Evolutionary conservation across 2,888 invertebrate species (phyloP), one percentile per base, ranked within the genome.

Genomic region (Xylophagus ater): DNA sequence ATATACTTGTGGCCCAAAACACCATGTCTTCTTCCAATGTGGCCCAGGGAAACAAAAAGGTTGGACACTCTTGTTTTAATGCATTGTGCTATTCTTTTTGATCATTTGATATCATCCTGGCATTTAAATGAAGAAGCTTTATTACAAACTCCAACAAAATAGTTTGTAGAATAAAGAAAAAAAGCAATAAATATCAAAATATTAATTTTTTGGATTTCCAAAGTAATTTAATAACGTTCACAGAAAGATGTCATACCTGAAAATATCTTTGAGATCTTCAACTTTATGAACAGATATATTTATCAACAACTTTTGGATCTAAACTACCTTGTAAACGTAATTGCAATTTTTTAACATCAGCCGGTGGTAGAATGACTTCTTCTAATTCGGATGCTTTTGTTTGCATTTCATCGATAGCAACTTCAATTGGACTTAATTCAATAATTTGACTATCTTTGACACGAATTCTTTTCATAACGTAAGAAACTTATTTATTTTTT

Each of bases 381-480:
- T 81, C 78, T 38, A 93, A 67, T 58, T 92, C 92, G 8, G 77
- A 72, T 13, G 90, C 87, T 54, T 89, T 78, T 41, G 74, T 75
- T 58, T 83, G 81, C 88, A 97, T 89, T 60, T 92, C 93, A 53
- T 93, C 86, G 33, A 93, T 81, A 30, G 96, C 96, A 28, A 94
- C 93, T 67, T 94, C 93, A 53, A 97, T 90, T 2, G 96, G 96
- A 51, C 81, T 83, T 48, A 88, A 71, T 59, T 90, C 87, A 48
- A 81, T 74, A 31, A 81, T 73, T 54, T 78, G 75, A 23, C 75
- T 76, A 3, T 80, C 73, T 21, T 73, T 70, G 1, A 96, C 84
- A 18, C 77, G 74, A 41, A 92, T 83, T 29, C 96, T 79, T 53
- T 93, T 88, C 54, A 89, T 84, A 17, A 93, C 85, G 60, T 93